Percentiles rank a stretch among this genome's conserved stretches.
These are phyloP conservation scores for Hydrolagus colliei DNA, from an alignment of 2,797 vertebrate genomes.

Conservation along the genomic window DNA sequence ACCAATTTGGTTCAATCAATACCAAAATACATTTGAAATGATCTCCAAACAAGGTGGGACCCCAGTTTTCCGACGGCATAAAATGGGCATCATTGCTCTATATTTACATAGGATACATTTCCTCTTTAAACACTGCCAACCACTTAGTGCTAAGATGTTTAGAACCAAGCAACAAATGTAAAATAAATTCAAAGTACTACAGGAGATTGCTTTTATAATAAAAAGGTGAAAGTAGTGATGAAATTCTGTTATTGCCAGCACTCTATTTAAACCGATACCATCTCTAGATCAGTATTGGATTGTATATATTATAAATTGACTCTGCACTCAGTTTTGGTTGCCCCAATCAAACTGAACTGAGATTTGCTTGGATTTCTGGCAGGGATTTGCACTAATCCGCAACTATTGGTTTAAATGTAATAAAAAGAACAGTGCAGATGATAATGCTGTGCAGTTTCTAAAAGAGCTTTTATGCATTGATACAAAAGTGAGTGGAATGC, in stretches of 20 bases:
- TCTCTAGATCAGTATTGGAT: neutral
- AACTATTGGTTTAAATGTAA: neutral
- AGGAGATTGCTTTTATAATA: neutral
- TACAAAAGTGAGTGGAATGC: neutral
- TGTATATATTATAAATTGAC: conserved; percentile 5
- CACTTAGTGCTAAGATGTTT: too few species aligned
- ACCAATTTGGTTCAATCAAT: too few species aligned
- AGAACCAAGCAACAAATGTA: too few species aligned
- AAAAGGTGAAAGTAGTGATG: neutral
- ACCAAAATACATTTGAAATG: too few species aligned
- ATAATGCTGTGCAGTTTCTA: neutral
- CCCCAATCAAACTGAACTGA: neutral
- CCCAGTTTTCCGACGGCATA: too few species aligned
- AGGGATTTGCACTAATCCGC: neutral
- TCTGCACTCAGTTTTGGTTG: neutral
- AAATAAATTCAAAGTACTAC: neutral
- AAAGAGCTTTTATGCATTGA: neutral
- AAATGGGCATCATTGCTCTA: too few species aligned
- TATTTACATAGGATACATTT: too few species aligned
- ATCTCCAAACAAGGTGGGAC: too few species aligned
- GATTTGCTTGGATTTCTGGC: conserved; percentile 3
- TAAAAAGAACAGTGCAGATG: conserved; percentile 3
- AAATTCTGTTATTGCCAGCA: too few species aligned
- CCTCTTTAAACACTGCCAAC: too few species aligned
- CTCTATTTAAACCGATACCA: neutral